Base-by-base conservation (phyloP, 37 sponge, comb jelly and placozoan species). In the Ephydatia muelleri region DNA sequence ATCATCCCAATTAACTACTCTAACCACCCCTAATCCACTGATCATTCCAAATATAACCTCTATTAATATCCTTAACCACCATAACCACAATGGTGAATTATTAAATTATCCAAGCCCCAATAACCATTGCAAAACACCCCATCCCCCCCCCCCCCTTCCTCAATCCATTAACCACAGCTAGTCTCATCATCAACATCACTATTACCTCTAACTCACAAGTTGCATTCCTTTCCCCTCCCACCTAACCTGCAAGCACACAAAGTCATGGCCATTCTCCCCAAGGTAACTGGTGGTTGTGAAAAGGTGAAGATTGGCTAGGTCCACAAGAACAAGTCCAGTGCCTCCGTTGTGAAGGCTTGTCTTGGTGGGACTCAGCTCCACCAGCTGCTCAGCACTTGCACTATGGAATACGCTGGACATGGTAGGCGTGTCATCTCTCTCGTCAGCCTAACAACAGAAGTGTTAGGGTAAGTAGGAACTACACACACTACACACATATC, bases 221-320 rank as follows among this genome's bases (percentile, higher is more conserved):
- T n/a, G n/a, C n/a, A n/a, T n/a, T n/a, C n/a, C n/a, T n/a, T n/a
- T n/a, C n/a, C n/a, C n/a, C n/a, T n/a, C 47, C 8, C 47, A 4
- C 4, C 83, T 71, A 38, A 91, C 91, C 75, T 83, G 72, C 26
- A 31, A 65, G 72, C 86, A 86, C 32, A 82, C 37, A 39, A 74
- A 85, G 37, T 77, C 78, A 25, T 74, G 83, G 19, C 76, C 71
- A 8, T 67, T 49, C 73, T 93, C 87, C 22, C 93, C 93, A 5
- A 78, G 13, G 69, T 85, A 93, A 29, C 90, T 80, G 12, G 79
- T 48, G 22, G 85, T 87, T 38, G 83, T 35, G 65, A 80, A 89
- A 0, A 82, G 12, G 35, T 82, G 87, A 12, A 84, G 38, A 11
- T 29, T n/a, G 36, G 80, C 64, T 25, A 82, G 3, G 11, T 89